Evolutionary conservation across 2,888 invertebrate genomes (phyloP).

Genomic region (Pseudolycoriella hygida): DNA sequence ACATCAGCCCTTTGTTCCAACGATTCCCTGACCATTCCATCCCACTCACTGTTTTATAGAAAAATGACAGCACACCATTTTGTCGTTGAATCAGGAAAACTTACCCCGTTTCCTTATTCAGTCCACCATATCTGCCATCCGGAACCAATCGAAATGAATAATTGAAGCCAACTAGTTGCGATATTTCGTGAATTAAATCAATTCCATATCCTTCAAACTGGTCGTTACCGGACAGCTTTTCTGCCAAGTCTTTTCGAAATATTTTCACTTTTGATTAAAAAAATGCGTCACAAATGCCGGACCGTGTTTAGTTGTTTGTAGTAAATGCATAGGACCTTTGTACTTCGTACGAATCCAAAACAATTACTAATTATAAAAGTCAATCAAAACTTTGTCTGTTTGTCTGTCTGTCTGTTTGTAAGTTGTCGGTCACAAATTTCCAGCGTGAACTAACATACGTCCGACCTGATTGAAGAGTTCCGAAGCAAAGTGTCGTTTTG

Average conservation of each 20-base stretch:
- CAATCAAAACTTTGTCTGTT: no score
- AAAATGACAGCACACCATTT: background rate
- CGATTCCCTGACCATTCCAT: conserved; percentile 77
- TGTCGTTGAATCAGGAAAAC: background rate
- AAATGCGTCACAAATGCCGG: no score
- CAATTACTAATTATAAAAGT: no score
- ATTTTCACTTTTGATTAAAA: no score
- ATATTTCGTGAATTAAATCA: conserved; percentile 85
- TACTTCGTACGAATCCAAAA: no score
- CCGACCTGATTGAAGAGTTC: no score
- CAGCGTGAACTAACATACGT: no score
- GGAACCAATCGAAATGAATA: conserved; percentile 73
- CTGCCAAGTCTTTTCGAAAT: conserved; percentile 70
- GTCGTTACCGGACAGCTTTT: conserved; percentile 71
- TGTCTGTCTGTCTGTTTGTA: no score
- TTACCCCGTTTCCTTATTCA: conserved; percentile 46
- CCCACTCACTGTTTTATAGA: conserved; percentile 69
- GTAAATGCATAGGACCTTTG: no score
- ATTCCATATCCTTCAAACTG: conserved; percentile 91
- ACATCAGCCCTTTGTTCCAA: conserved; percentile 84
- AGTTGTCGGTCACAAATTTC: no score
- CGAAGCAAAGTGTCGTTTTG: no score
- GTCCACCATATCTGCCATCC: conserved; percentile 70
- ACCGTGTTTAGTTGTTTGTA: no score
- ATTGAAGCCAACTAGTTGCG: conserved; percentile 70